Evolutionary conservation across 1,140 invertebrate species (phyloP).

Genomic region (Drosophila ficusphila): DNA sequence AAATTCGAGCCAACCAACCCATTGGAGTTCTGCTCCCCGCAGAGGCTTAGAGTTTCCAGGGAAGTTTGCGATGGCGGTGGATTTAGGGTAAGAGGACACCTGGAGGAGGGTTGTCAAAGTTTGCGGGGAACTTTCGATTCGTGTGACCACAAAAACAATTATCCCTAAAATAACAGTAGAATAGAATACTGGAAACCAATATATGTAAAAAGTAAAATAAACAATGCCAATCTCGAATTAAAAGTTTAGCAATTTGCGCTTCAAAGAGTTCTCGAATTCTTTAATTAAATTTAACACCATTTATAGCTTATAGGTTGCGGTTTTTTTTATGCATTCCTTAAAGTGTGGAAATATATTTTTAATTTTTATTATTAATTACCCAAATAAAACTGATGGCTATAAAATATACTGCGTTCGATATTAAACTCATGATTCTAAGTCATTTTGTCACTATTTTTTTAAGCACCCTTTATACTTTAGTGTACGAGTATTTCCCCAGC

Average conservation of each 20-base stretch:
- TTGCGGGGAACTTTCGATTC: not conserved
- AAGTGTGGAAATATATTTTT: too few relatives aligned
- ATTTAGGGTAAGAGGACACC: constrained; percentile 8
- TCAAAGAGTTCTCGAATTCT: too few relatives aligned
- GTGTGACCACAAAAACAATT: constrained; percentile 31
- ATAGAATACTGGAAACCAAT: constrained; percentile 19
- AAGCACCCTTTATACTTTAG: not conserved
- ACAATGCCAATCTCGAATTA: not conserved
- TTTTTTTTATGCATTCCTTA: too few relatives aligned
- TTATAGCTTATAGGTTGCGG: too few relatives aligned
- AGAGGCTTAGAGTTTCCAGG: constrained; percentile 1
- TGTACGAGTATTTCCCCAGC: constrained; percentile 15
- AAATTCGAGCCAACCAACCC: constrained; percentile 39
- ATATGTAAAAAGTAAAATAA: not conserved
- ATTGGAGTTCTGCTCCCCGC: constrained; percentile 7
- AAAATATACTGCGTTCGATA: too few relatives aligned
- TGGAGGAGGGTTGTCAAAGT: not conserved
- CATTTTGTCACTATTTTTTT: not conserved
- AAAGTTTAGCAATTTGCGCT: too few relatives aligned
- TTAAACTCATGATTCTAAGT: too few relatives aligned
- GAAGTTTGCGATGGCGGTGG: constrained; percentile 6
- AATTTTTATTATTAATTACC: too few relatives aligned
- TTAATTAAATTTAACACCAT: too few relatives aligned
- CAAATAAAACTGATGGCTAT: too few relatives aligned
- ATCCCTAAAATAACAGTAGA: constrained; percentile 17